Evolutionary conservation across 2,888 invertebrate genomes (phyloP).

Genomic region (Cylloceria caligata): DNA sequence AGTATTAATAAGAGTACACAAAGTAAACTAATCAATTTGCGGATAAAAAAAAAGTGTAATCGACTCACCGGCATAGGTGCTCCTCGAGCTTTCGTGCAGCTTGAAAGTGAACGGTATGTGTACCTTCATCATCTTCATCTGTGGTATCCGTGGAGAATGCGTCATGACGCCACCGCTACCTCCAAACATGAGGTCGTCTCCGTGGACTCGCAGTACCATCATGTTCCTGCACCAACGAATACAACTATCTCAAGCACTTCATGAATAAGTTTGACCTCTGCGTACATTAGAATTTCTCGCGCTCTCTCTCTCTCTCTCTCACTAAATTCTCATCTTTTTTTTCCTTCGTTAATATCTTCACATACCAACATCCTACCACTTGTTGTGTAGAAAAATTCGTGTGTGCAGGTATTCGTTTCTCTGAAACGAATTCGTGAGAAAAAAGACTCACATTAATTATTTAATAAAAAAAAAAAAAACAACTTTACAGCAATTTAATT

Average conservation of each 20-base stretch:
- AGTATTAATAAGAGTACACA: not conserved
- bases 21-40: not conserved
- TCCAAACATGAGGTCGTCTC: slow-evolving; percentile 88
- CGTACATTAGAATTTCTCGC: not conserved
- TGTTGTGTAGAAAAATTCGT: not conserved
- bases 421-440: not conserved
- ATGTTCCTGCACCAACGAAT: slow-evolving; percentile 87
- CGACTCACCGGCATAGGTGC: slow-evolving; percentile 89
- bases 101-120: slow-evolving; percentile 94
- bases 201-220: slow-evolving; percentile 91
- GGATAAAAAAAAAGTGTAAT: not conserved
- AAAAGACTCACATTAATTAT: no score
- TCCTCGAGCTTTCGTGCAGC: slow-evolving; percentile 89
- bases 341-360: not conserved
- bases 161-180: slow-evolving; percentile 85
- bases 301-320: not conserved
- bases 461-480: no score
- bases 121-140: slow-evolving; percentile 93
- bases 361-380: no score
- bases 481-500: no score
- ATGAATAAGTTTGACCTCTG: slow-evolving; percentile 41
- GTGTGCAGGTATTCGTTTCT: not conserved
- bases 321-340: not conserved
- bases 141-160: slow-evolving; percentile 88
- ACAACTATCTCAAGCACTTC: slow-evolving; percentile 57